Evolutionary conservation across 2,113 vertebrate species (phyloP), one percentile per base, ranked within the genome.

Genomic region (Xiphophorus hellerii): DNA sequence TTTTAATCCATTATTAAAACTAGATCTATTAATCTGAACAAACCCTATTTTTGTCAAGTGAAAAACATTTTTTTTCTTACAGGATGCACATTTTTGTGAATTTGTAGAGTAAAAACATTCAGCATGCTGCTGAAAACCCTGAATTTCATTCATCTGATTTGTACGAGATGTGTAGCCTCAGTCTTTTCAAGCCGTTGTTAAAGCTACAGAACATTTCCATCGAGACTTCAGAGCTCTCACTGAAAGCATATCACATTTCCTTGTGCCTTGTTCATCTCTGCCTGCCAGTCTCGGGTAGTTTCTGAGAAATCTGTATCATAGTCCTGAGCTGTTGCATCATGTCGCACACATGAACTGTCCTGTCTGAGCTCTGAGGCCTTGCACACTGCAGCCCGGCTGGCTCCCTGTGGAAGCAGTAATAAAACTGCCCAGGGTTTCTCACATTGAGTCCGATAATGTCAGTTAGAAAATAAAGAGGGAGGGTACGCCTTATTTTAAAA

Each of bases 221-320:
- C 72, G 39, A 60, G 30, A 73, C 80, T 27, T 48, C 29, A 71
- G 39, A 71, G 54, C 42, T 11, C 31, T 66, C 31, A 25, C 17
- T 74, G 30, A 42, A 69, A 60, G 37, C 42, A 54, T 22, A 78
- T 73, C 22, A 69, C 65, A 44, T 74, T 80, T 71, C 74, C 61
- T 61, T 44, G 64, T 15, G 48, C 31, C 39, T 72, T 17, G 29
- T 48, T 63, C 62, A 66, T 80, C 30, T 77, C 81, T 62, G 61
- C 25, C 13, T 29, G 25, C 74, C 17, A 10, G 1, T 66, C 37
- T 22, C 31, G 22, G 66, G 63, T 37, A 9, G 60, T 74, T 81
- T 81, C n/a, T 83, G 74, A 80, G 48, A 76, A 75, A 74, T 69
- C 15, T 2, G 29, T 62, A 74, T 62, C 30, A 54, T 35, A 63